phyloP scores from a whole-genome alignment of 2,113 vertebrate species.

The Takifugu bimaculatus region DNA sequence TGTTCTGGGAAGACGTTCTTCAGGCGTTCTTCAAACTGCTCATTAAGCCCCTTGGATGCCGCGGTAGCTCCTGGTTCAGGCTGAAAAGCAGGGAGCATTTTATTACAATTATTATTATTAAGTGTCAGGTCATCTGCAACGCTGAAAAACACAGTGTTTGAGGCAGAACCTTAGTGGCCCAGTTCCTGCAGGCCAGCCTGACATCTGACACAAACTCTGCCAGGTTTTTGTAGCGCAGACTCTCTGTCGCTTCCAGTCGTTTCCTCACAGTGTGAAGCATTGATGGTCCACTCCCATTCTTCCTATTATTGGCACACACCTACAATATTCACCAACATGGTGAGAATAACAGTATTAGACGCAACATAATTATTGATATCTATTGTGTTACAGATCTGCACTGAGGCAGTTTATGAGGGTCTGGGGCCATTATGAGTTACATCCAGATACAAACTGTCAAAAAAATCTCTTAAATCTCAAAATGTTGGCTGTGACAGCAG shows the following conservation, averaged over 20 bases:
- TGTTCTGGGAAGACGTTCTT: constrained; percentile 78
- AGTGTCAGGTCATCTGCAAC: not conserved
- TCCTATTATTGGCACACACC: constrained; percentile 32
- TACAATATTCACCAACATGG: constrained; percentile 45
- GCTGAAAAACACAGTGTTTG: not conserved
- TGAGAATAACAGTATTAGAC: constrained; percentile 12
- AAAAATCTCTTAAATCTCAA: too few relatives aligned
- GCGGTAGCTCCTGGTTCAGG: constrained; percentile 76
- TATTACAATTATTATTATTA: not conserved
- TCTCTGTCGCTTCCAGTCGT: constrained; percentile 77
- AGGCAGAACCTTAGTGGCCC: constrained; percentile 71
- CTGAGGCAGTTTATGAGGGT: too few relatives aligned
- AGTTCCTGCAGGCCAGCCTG: constrained; percentile 82
- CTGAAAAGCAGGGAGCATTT: constrained; percentile 48
- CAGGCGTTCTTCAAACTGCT: constrained; percentile 80
- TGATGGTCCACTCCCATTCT: constrained; percentile 9
- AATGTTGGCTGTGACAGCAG: not conserved
- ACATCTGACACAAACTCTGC: constrained; percentile 84
- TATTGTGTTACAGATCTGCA: too few relatives aligned
- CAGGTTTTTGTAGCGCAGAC: constrained; percentile 75
- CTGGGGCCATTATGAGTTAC: too few relatives aligned
- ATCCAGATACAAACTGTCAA: too few relatives aligned
- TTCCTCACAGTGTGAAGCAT: constrained; percentile 79
- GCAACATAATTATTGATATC: too few relatives aligned
- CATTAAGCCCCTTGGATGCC: constrained; percentile 73